A percentile compares a stretch with the other conserved stretches of the same genome.
Conservation (phyloP, 2,113 vertebrate species). For the Scomber scombrus region DNA sequence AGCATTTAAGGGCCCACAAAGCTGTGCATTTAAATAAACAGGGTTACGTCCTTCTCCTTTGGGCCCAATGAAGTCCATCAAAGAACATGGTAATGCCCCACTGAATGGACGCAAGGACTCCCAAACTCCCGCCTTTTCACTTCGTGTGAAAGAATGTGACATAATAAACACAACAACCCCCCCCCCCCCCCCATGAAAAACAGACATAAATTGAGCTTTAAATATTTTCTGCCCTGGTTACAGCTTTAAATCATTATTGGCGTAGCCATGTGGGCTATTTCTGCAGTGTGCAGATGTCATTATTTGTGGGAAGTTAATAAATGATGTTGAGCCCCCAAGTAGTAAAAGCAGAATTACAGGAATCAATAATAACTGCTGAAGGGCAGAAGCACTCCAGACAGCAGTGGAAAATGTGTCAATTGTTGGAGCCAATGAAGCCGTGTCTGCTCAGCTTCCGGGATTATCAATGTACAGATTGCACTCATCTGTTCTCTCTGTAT, state of each 20-base stretch:
- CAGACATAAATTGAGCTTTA: constrained; percentile 72
- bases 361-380: constrained; percentile 62
- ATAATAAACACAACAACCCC: constrained; percentile 74
- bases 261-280: constrained; percentile 54
- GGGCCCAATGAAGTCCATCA: constrained; percentile 83
- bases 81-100: constrained; percentile 82
- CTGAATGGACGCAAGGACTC: constrained; percentile 78
- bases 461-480: background rate
- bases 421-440: constrained; percentile 10
- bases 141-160: constrained; percentile 83
- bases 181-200: constrained; percentile 45
- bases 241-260: constrained; percentile 57
- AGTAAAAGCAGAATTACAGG: constrained; percentile 22
- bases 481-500: background rate
- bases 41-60: constrained; percentile 81
- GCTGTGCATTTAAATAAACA: constrained; percentile 84
- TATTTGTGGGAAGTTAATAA: constrained; percentile 60
- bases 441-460: constrained; percentile 17
- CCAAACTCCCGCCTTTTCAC: constrained; percentile 77
- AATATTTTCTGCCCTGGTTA: constrained; percentile 75
- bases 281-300: constrained; percentile 34
- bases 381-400: constrained; percentile 37
- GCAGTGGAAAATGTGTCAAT: constrained; percentile 35
- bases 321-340: constrained; percentile 44
- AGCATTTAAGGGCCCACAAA: constrained; percentile 84